phyloP scores from a whole-genome alignment of 2,113 vertebrate species.

The Pituophis catenifer region DNA sequence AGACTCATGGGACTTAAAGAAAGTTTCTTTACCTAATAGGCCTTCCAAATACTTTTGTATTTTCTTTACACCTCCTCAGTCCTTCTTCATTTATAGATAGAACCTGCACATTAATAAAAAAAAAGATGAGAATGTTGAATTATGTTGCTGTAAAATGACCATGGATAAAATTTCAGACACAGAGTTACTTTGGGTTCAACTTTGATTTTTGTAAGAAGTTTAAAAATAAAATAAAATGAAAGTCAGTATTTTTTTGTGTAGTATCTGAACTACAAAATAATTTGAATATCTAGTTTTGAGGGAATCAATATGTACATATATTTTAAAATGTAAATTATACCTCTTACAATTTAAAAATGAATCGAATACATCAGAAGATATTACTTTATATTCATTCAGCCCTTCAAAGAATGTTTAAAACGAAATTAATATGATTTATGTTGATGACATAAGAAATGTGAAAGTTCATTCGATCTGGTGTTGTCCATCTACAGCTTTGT shows the following conservation, averaged over 20 bases:
- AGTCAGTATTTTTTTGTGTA: not conserved
- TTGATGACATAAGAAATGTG: not conserved
- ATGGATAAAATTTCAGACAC: not conserved
- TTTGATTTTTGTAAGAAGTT: not conserved
- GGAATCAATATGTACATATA: not conserved
- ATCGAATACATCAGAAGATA: not conserved
- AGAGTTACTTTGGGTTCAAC: not conserved
- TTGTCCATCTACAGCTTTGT: not conserved
- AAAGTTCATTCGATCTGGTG: not conserved
- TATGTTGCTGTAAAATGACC: not conserved
- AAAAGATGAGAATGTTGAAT: not conserved
- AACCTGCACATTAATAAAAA: conserved; percentile 69
- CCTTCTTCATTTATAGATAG: conserved; percentile 96
- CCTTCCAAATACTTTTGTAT: conserved; percentile 88
- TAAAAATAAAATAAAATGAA: not conserved
- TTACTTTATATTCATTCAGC: not conserved
- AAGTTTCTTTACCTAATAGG: conserved; percentile 83
- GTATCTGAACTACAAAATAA: not conserved
- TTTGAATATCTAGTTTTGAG: not conserved
- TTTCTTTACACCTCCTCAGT: conserved; percentile 89
- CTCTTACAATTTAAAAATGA: not conserved
- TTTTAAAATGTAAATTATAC: not conserved
- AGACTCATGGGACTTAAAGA: not conserved
- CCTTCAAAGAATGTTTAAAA: not conserved
- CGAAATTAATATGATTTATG: not conserved